phyloP scores from a whole-genome alignment of 1,140 invertebrate species.

The Lordiphosa clarofinis region DNA sequence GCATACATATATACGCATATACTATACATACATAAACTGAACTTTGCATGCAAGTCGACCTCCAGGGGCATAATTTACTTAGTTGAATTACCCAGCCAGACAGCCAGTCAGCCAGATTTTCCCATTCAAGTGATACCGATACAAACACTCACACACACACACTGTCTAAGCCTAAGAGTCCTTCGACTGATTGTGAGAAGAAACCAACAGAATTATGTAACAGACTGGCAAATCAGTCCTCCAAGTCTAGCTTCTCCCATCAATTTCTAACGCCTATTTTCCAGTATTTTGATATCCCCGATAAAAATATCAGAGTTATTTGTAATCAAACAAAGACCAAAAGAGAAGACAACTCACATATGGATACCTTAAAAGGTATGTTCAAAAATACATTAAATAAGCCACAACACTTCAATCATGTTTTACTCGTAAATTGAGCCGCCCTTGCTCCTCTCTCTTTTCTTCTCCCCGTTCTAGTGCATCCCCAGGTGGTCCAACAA shows the following conservation, averaged over 20 bases:
- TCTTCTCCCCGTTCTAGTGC: conserved; percentile 1
- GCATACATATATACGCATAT: conserved; percentile 34
- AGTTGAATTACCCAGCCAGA: too few species aligned
- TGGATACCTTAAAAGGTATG: conserved; percentile 13
- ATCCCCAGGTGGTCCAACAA: too few species aligned
- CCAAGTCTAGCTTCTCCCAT: neutral
- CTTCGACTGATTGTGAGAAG: neutral
- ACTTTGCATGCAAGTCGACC: conserved; percentile 2
- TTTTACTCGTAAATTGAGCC: conserved; percentile 16
- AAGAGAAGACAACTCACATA: conserved; percentile 10
- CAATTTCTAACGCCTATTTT: too few species aligned
- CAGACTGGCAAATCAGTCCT: neutral
- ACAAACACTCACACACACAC: conserved; percentile 1
- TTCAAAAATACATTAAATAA: conserved; percentile 13
- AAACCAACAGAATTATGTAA: too few species aligned
- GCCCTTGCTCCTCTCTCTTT: conserved; percentile 19
- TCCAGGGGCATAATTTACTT: too few species aligned
- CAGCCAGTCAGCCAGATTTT: neutral
- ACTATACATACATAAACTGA: conserved; percentile 20
- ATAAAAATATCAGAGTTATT: conserved; percentile 4
- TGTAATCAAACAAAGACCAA: conserved; percentile 11
- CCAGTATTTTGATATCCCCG: neutral
- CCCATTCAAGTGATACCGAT: conserved; percentile 9
- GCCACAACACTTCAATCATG: conserved; percentile 19
- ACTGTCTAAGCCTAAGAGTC: conserved; percentile 2